Evolutionary conservation across 2,888 invertebrate species (phyloP), one percentile per base, ranked within the genome.

Genomic region (Drosophila parthenogenetica): DNA sequence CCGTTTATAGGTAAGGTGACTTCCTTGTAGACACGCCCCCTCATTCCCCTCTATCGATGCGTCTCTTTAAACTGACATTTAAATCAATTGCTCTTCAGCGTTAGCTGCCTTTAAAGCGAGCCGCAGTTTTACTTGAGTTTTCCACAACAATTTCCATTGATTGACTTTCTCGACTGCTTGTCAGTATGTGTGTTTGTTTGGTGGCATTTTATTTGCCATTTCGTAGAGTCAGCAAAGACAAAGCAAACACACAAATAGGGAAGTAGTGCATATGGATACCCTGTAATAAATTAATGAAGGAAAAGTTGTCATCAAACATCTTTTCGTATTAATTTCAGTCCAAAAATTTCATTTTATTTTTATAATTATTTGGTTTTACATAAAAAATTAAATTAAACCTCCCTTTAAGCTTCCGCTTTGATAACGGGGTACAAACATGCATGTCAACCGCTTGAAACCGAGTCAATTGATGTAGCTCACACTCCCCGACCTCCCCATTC

Each of bases 131-230:
- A 25, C 60, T 42, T 65, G 51, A 11, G 42, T 48, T 61, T 66
- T 61, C 53, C 54, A 73, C 58, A 61, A 54, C 68, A 66, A 66
- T 81, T 81, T 84, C 50, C 78, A 73, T 53, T 80, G 87, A 87
- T 83, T 87, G 77, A 72, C 70, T 67, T 58, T 65, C 58, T 37
- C 63, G 50, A 50, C 59, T 60, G 42, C 22, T 19, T 29, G 16
- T 19, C 32, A 43, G 67, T 50, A 53, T 67, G 72, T 58, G 77
- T 49, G 51, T 48, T 45, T 73, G 62, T 77, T 64, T 48, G 51
- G 45, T 60, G 59, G 54, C 77, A 72, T 64, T 42, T 62, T 54
- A 35, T 54, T 70, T 57, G 68, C 55, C 40, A 54, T 22, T 14
- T 54, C 16, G 16, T 22, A n/a, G 42, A 54, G 45, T 14, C 7